Evolutionary conservation across 2,113 vertebrate species (phyloP), one percentile per base, ranked within the genome.

Genomic region (Pteronura brasiliensis): DNA sequence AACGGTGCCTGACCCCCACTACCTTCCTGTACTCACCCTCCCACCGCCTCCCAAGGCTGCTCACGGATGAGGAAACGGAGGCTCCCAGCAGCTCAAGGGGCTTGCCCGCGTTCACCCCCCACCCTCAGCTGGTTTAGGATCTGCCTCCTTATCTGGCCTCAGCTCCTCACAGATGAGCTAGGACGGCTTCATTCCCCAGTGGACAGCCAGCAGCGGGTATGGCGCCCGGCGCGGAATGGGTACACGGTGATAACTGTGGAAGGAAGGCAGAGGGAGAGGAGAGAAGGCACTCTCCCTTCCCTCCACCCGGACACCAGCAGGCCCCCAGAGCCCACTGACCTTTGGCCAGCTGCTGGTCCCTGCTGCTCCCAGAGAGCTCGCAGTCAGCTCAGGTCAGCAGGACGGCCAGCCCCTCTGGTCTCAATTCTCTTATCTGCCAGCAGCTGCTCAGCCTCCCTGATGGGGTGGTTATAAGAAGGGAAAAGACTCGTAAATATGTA

Each of bases 401-500:
- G 81, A 61, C 0, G 1, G 61, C 83, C 72, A n/a, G 57, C 20
- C 55, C 83, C 88, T 80, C n/a, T 31, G 55, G 29, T 61, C 71
- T 84, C 42, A 4, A 17, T 55, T 49, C 42, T 80, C 18, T 92
- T 84, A 21, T 92, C 90, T 90, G 80, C 83, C 72, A 80, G 27
- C 52, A 93, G 76, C 91, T 83, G 79, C 71, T 49, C 25, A 42
- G 63, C 87, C 65, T 87, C 90, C 97, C 93, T 61, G 44, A 76
- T 29, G 42, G 85, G 74, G 80, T 80, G 20, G 61, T 92, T 92
- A 86, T 80, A 90, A 84, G 92, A 95, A 95, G 86, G 80, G 49
- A n/a, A 79, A 76, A 95, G 92, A 74, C 95, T 96, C 1, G 47
- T 97, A 72, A 97, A 98, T 98, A 96, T 96, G 95, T 82, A 96